These are phyloP conservation scores for Oxygymnocypris stewartii DNA, from an alignment of 2,113 vertebrate genomes.

Conservation along the genomic window DNA sequence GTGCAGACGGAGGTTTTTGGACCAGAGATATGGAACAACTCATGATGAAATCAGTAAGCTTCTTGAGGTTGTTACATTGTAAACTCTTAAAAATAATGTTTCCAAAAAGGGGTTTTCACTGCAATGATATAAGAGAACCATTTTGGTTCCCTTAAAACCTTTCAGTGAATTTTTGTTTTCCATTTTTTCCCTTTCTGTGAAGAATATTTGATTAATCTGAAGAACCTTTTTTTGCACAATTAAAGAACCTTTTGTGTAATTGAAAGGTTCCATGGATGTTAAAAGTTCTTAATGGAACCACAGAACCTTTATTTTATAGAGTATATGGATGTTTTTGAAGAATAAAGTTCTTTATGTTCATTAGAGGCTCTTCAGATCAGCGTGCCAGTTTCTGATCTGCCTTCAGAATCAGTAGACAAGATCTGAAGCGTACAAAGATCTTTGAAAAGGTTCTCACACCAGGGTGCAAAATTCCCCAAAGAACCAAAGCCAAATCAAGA, in stretches of 20 bases:
- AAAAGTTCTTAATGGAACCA: too few relatives aligned
- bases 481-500: not conserved
- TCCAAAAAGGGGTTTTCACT: too few relatives aligned
- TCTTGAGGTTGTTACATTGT: not conserved
- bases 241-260: too few relatives aligned
- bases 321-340: not conserved
- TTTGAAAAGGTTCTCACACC: not conserved
- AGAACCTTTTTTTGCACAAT: too few relatives aligned
- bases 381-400: not conserved
- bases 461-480: not conserved
- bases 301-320: too few relatives aligned
- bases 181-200: too few relatives aligned
- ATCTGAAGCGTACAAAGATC: not conserved
- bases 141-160: too few relatives aligned
- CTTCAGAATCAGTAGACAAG: not conserved
- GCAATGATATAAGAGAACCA: too few relatives aligned
- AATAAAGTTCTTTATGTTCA: not conserved
- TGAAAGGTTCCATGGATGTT: too few relatives aligned
- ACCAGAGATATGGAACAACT: not conserved
- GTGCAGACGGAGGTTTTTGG: not conserved
- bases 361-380: not conserved
- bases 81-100: too few relatives aligned
- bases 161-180: too few relatives aligned
- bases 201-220: too few relatives aligned
- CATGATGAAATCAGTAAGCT: not conserved